These are phyloP conservation scores for Numenius phaeopus DNA, from an alignment of 2,797 vertebrate species.

Conservation along the genomic window DNA sequence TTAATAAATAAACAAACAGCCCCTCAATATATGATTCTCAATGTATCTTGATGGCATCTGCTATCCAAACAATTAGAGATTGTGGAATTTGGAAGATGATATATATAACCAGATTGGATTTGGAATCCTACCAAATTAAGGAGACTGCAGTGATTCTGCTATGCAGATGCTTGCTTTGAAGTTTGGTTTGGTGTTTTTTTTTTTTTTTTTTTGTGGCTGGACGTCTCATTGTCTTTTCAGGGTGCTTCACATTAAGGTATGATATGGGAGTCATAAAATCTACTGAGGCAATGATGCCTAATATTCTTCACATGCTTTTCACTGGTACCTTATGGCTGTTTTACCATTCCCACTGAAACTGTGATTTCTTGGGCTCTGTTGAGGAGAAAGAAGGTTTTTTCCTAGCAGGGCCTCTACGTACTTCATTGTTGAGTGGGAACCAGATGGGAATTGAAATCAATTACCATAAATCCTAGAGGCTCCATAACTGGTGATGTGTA, in stretches of 20 bases:
- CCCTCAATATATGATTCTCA: not conserved
- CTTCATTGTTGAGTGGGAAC: slow-evolving; percentile 75
- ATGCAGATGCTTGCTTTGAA: slow-evolving; percentile 77
- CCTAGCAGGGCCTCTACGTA: slow-evolving; percentile 59
- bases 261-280: slow-evolving; percentile 62
- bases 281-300: slow-evolving; percentile 51
- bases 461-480: slow-evolving; percentile 77
- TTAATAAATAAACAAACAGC: slow-evolving; percentile 37
- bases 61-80: slow-evolving; percentile 61
- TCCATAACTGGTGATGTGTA: slow-evolving; percentile 77
- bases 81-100: slow-evolving; percentile 53
- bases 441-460: slow-evolving; percentile 79
- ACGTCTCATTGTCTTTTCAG: slow-evolving; percentile 52
- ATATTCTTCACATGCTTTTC: slow-evolving; percentile 73
- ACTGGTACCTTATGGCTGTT: slow-evolving; percentile 66
- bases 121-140: slow-evolving; percentile 72
- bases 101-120: slow-evolving; percentile 58
- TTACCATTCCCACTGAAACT: slow-evolving; percentile 54
- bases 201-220: slow-evolving; percentile 14
- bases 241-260: slow-evolving; percentile 64
- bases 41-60: slow-evolving; percentile 46
- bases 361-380: slow-evolving; percentile 55
- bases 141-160: slow-evolving; percentile 66
- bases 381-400: slow-evolving; percentile 57
- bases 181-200: not conserved